Percentiles rank a stretch among this genome's conserved stretches.
Evolutionary conservation across 2,888 invertebrate genomes (phyloP).

Genomic region (Agelastica alni): DNA sequence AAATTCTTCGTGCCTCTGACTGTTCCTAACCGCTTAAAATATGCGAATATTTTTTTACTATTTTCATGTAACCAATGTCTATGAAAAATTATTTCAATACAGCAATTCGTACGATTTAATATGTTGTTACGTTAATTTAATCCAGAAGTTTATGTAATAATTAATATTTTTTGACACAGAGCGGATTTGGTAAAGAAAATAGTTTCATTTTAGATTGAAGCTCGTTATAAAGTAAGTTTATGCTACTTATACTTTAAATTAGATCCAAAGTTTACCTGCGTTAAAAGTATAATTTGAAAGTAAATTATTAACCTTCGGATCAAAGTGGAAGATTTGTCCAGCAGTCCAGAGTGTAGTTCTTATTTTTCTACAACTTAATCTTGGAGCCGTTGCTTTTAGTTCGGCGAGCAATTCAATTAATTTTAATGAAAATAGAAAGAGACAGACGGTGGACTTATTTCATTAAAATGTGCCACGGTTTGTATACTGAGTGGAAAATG

Average conservation of each 20-base stretch:
- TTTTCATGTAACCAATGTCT: too few relatives aligned
- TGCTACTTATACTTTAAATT: constrained; percentile 1
- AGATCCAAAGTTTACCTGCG: background rate
- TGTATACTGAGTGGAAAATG: constrained; percentile 22
- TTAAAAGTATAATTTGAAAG: too few relatives aligned
- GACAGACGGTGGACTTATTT: constrained; percentile 18
- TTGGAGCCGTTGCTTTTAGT: constrained; percentile 13
- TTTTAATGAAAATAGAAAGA: constrained; percentile 24
- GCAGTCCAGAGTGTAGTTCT: constrained; percentile 17
- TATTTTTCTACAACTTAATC: constrained; percentile 24
- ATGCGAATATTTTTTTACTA: too few relatives aligned
- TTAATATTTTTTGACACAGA: background rate
- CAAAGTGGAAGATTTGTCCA: too few relatives aligned
- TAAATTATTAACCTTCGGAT: too few relatives aligned
- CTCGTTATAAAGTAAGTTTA: background rate
- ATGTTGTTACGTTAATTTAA: too few relatives aligned
- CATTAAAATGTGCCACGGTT: constrained; percentile 24
- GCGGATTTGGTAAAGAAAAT: background rate
- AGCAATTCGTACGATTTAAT: too few relatives aligned
- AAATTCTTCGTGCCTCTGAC: too few relatives aligned
- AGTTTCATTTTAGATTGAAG: background rate
- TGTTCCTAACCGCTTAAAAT: too few relatives aligned
- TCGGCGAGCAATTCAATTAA: constrained; percentile 22
- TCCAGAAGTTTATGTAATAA: too few relatives aligned
- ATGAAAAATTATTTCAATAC: too few relatives aligned